Conservation (phyloP, 2,797 vertebrate species). For the Sitta carolinensis region DNA sequence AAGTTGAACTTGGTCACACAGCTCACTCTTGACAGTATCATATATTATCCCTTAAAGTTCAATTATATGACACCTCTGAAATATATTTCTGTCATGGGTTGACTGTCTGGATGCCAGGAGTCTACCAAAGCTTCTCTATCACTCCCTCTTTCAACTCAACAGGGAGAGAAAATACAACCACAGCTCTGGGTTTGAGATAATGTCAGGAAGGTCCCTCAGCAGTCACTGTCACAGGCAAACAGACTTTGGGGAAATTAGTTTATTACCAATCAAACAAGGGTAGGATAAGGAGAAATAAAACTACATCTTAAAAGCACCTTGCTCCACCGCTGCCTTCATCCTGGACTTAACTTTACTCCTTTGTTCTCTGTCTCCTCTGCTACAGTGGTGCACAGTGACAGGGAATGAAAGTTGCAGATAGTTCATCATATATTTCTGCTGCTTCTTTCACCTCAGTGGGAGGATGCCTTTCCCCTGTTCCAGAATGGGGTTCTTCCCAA, state of each 20-base stretch:
- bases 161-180: background rate
- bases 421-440: background rate
- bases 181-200: background rate
- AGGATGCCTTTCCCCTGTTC: background rate
- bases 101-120: background rate
- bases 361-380: background rate
- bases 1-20: background rate
- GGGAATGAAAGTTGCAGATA: background rate
- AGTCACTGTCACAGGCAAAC: background rate
- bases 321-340: background rate
- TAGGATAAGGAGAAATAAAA: background rate
- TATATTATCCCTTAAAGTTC: background rate
- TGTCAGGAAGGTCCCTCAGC: background rate
- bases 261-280: background rate
- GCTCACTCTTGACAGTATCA: background rate
- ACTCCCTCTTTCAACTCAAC: background rate
- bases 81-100: background rate
- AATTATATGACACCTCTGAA: background rate
- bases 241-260: background rate
- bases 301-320: background rate
- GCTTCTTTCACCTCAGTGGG: background rate
- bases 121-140: background rate
- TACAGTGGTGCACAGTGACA: background rate
- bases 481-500: background rate
- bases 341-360: background rate